phyloP scores from a whole-genome alignment of 2,113 vertebrate genomes.

The Ictidomys tridecemlineatus region DNA sequence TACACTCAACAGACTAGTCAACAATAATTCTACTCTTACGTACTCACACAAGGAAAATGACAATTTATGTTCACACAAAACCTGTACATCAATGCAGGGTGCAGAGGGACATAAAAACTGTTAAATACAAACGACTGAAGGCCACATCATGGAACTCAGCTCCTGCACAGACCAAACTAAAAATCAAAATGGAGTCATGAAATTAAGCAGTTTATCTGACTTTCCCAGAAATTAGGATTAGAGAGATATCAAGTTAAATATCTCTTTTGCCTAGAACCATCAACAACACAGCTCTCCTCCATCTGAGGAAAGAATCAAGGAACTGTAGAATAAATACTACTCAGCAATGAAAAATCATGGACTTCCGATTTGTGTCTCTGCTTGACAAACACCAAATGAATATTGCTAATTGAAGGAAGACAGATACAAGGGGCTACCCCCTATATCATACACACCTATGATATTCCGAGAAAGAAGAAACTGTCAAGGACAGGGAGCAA shows the following conservation, averaged over 20 bases:
- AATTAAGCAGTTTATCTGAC: not conserved
- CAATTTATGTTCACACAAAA: not conserved
- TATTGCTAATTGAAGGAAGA: not conserved
- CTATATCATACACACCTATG: accelerated
- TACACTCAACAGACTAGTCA: not conserved
- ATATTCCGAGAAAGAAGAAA: not conserved
- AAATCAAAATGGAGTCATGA: not conserved
- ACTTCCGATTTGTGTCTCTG: accelerated
- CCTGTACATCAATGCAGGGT: not conserved
- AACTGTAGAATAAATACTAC: not conserved
- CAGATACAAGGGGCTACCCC: not conserved
- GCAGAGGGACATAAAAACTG: not conserved
- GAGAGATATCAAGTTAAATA: too few relatives aligned
- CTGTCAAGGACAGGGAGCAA: not conserved
- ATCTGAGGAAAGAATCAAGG: not conserved
- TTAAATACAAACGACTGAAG: too few relatives aligned
- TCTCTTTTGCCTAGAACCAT: not conserved
- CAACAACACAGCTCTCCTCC: not conserved
- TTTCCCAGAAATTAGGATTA: not conserved
- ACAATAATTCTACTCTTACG: not conserved
- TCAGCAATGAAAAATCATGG: not conserved
- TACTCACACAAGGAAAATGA: not conserved
- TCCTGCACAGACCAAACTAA: not conserved
- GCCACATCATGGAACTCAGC: not conserved
- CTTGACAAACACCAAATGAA: not conserved